phyloP scores from a whole-genome alignment of 1,140 invertebrate genomes.

The Berghia stephanieae region DNA sequence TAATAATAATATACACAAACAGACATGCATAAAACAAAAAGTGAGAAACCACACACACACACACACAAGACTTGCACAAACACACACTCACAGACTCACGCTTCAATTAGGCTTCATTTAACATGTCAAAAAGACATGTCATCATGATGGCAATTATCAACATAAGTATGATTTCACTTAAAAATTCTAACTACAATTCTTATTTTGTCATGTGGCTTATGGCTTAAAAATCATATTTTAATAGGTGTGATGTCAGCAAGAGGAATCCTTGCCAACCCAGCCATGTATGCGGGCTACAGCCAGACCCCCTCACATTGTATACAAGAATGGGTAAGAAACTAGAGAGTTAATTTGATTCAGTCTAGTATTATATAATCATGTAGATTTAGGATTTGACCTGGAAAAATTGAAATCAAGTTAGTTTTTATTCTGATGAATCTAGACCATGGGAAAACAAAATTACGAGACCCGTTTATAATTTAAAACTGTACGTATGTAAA shows the following conservation, averaged over 20 bases:
- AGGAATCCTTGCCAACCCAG: conserved; percentile 89
- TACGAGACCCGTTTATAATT: background rate
- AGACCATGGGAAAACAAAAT: background rate
- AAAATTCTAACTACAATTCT: too few species aligned
- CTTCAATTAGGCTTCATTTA: too few species aligned
- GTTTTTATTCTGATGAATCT: background rate
- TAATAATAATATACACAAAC: too few species aligned
- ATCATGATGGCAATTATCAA: background rate
- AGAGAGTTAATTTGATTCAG: too few species aligned
- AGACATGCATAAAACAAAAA: too few species aligned
- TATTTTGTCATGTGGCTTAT: too few species aligned
- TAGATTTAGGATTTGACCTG: background rate
- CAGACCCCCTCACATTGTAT: conserved; percentile 82
- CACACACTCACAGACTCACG: too few species aligned
- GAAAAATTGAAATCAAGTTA: background rate
- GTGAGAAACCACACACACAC: too few species aligned
- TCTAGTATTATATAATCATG: background rate
- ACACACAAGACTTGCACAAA: too few species aligned
- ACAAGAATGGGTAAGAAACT: conserved; percentile 79
- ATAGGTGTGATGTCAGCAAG: conserved; percentile 87
- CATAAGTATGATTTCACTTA: background rate
- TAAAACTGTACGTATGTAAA: background rate
- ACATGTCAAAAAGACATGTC: background rate
- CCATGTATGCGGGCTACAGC: conserved; percentile 79
- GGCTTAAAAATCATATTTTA: too few species aligned